A percentile compares a stretch with the other conserved stretches of the same genome.
phyloP scores from a whole-genome alignment of 2,888 invertebrate genomes.

The Scelioninae gen. 1 region DNA sequence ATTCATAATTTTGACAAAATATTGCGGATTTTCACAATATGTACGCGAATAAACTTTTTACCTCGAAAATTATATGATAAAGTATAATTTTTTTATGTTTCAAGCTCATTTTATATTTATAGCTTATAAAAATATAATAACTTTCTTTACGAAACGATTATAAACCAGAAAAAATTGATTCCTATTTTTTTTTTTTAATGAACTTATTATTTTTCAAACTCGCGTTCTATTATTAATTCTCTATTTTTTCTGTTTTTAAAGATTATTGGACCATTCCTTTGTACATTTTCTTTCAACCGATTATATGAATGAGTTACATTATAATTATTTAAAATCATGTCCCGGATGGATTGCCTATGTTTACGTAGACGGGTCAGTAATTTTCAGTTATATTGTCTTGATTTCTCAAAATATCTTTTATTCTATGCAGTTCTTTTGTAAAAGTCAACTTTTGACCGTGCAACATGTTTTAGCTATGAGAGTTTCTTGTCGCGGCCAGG shows the following conservation, averaged over 20 bases:
- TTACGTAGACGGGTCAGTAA: slow-evolving; percentile 58
- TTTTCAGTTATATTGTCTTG: slow-evolving; percentile 27
- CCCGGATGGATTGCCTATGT: slow-evolving; percentile 47
- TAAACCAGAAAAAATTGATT: background rate
- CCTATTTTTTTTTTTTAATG: background rate
- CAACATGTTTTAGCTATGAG: slow-evolving; percentile 86
- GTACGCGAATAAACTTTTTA: too few relatives aligned
- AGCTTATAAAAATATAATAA: too few relatives aligned
- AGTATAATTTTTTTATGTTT: too few relatives aligned
- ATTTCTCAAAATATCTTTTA: background rate
- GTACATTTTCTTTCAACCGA: slow-evolving; percentile 57
- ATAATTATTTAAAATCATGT: slow-evolving; percentile 52
- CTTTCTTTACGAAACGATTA: too few relatives aligned
- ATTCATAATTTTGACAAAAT: too few relatives aligned
- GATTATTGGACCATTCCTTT: slow-evolving; percentile 48
- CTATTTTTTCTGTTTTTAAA: slow-evolving; percentile 42
- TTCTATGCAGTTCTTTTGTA: background rate
- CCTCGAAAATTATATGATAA: too few relatives aligned
- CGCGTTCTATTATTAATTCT: slow-evolving; percentile 15
- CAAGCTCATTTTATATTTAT: too few relatives aligned
- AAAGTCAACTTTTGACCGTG: background rate
- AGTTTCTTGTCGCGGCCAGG: slow-evolving; percentile 90
- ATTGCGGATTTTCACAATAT: too few relatives aligned
- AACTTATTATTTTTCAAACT: background rate
- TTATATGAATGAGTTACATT: slow-evolving; percentile 62